phyloP scores from a whole-genome alignment of 2,113 vertebrate species.

The Atractosteus spatula region DNA sequence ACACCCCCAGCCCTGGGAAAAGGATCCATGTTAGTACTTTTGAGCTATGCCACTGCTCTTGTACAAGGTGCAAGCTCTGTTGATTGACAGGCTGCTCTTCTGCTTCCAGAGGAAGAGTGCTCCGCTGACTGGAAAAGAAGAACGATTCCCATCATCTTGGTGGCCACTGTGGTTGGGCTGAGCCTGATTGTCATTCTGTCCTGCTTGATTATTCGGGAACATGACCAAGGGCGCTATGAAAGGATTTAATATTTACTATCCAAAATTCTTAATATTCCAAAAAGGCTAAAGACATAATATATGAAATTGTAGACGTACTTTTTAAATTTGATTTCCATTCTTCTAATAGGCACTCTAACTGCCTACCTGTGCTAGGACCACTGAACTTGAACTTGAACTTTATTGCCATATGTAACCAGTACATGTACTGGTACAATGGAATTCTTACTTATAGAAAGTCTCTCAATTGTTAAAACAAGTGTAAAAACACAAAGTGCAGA shows the following conservation, averaged over 20 bases:
- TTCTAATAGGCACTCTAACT: too few relatives aligned
- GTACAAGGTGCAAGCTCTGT: neutral
- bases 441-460: too few relatives aligned
- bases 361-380: too few relatives aligned
- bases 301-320: too few relatives aligned
- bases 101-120: conserved; percentile 79
- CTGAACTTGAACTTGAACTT: too few relatives aligned
- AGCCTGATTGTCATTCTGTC: conserved; percentile 61
- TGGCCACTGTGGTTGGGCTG: conserved; percentile 59
- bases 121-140: conserved; percentile 66
- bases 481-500: too few relatives aligned
- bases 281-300: too few relatives aligned
- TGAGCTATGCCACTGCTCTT: neutral
- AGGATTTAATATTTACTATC: conserved; percentile 37
- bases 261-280: too few relatives aligned
- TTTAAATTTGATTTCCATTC: too few relatives aligned
- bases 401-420: too few relatives aligned
- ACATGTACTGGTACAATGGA: too few relatives aligned
- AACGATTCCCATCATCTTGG: conserved; percentile 60
- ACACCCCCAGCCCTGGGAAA: neutral
- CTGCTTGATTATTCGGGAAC: conserved; percentile 69
- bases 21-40: neutral
- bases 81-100: conserved; percentile 15
- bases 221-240: conserved; percentile 60
- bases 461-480: too few relatives aligned